Conservation (phyloP, 2,888 invertebrate genomes). For the Drymonia ruficornis region DNA sequence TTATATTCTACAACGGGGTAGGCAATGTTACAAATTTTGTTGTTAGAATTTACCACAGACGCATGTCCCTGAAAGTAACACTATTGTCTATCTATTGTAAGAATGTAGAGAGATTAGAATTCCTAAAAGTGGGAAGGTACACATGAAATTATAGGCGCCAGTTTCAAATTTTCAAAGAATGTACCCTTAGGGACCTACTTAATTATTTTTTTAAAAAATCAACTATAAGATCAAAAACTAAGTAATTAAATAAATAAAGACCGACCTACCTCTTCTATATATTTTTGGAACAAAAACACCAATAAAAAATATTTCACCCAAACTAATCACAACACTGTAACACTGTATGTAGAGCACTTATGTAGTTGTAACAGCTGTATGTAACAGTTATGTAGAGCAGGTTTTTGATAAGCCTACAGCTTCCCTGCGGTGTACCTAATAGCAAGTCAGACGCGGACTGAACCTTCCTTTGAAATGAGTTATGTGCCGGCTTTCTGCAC, state of each 20-base stretch:
- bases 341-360: not conserved
- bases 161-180: too few relatives aligned
- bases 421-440: not conserved
- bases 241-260: not conserved
- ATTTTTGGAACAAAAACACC: not conserved
- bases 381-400: not conserved
- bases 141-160: too few relatives aligned
- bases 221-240: not conserved
- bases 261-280: not conserved
- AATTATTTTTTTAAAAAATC: not conserved
- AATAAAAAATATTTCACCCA: not conserved
- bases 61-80: too few relatives aligned
- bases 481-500: slow-evolving; percentile 47
- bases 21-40: too few relatives aligned
- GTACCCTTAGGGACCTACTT: too few relatives aligned
- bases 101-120: too few relatives aligned
- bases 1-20: too few relatives aligned
- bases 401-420: not conserved
- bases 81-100: too few relatives aligned
- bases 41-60: too few relatives aligned
- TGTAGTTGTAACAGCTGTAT: too few relatives aligned
- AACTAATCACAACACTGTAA: not conserved
- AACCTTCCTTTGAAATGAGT: slow-evolving; percentile 43
- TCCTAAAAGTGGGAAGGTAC: too few relatives aligned
- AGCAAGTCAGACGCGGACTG: slow-evolving; percentile 56